A percentile compares a stretch with the other conserved stretches of the same genome.
phyloP scores from a whole-genome alignment of 2,797 vertebrate genomes.

The Falco biarmicus region DNA sequence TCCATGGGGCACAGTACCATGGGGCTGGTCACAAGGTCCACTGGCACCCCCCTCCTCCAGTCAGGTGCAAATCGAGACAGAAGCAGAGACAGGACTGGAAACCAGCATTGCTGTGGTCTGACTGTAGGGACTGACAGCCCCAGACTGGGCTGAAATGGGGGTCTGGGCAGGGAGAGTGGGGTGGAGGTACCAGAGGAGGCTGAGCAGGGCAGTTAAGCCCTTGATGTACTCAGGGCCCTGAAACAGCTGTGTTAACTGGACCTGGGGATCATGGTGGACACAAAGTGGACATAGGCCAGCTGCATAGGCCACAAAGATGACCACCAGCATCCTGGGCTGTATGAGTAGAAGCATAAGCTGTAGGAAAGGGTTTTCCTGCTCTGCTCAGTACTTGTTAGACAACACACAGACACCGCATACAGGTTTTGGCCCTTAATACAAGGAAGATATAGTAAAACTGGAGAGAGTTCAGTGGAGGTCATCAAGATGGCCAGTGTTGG shows the following conservation, averaged over 20 bases:
- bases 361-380: neutral
- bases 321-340: neutral
- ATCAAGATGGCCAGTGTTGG: neutral
- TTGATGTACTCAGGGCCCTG: neutral
- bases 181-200: neutral
- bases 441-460: neutral
- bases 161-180: neutral
- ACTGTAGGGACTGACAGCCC: neutral
- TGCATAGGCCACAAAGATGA: neutral
- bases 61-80: neutral
- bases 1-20: accelerated
- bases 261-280: neutral
- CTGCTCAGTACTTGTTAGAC: neutral
- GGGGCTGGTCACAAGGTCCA: accelerated
- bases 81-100: neutral
- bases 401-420: neutral
- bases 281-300: neutral
- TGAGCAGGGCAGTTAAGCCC: neutral
- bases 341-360: neutral
- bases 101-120: neutral
- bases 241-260: neutral
- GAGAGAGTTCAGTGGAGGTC: too few relatives aligned
- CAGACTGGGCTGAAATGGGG: neutral
- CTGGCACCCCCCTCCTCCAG: neutral
- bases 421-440: neutral